Evolutionary conservation across 2,888 invertebrate genomes (phyloP).

Genomic region (Limnephilus marmoratus): DNA sequence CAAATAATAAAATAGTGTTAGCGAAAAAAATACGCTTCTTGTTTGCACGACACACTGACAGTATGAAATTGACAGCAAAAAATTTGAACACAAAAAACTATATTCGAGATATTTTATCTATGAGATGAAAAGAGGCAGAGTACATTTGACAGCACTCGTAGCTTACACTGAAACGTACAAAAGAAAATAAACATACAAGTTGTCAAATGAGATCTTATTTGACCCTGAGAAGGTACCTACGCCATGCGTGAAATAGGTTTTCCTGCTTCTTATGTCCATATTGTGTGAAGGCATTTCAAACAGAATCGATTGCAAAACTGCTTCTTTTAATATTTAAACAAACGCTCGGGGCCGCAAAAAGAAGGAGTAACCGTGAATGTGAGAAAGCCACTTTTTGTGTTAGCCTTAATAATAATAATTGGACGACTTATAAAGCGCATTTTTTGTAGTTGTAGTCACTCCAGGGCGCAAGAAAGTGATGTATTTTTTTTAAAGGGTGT

Average conservation of each 20-base stretch:
- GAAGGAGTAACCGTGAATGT: neutral
- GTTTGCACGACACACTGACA: constrained; percentile 23
- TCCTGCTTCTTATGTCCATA: neutral
- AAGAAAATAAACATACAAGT: constrained; percentile 23
- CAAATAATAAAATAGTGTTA: constrained; percentile 13
- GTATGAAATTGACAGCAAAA: constrained; percentile 20
- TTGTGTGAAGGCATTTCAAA: neutral
- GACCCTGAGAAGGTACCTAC: constrained; percentile 21
- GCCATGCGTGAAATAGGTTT: neutral
- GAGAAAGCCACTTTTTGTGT: neutral
- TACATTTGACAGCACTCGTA: neutral
- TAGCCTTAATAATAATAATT: neutral
- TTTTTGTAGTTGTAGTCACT: too few relatives aligned
- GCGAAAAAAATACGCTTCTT: constrained; percentile 27
- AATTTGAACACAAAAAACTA: constrained; percentile 13
- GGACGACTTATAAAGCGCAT: too few relatives aligned
- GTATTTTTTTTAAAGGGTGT: too few relatives aligned
- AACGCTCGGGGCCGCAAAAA: neutral
- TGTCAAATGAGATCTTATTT: constrained; percentile 24
- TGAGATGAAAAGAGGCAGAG: constrained; percentile 7
- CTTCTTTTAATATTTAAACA: neutral
- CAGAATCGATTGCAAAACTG: neutral
- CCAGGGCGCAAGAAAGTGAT: too few relatives aligned
- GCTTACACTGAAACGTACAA: constrained; percentile 25
- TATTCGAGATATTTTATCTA: neutral